These are phyloP conservation scores for Helogale parvula DNA, from an alignment of 2,113 vertebrate genomes.

Conservation along the genomic window DNA sequence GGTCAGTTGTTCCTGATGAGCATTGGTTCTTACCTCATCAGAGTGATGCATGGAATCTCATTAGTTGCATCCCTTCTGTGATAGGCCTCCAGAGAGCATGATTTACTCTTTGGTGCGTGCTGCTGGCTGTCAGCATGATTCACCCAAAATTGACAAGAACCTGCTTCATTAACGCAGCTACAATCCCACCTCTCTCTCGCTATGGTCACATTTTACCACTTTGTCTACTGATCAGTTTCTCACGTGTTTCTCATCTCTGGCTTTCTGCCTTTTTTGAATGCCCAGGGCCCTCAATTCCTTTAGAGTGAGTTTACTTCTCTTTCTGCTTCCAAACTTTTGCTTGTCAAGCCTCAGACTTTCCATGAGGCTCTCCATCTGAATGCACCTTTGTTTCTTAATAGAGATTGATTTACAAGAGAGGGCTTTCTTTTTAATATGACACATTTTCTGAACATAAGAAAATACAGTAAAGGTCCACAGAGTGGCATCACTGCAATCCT, in stretches of 20 bases:
- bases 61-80: conserved; percentile 73
- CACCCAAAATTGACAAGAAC: conserved; percentile 65
- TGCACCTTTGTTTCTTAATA: background rate
- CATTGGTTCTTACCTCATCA: conserved; percentile 25
- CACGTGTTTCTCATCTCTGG: background rate
- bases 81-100: conserved; percentile 60
- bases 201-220: conserved; percentile 10
- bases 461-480: background rate
- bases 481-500: background rate
- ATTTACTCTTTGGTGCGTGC: conserved; percentile 60
- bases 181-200: background rate
- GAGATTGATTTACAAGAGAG: background rate
- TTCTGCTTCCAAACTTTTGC: background rate
- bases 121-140: conserved; percentile 72
- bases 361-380: background rate
- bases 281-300: background rate
- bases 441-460: background rate
- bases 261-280: background rate
- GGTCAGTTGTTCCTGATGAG: conserved; percentile 74
- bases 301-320: background rate
- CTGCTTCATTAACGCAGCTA: conserved; percentile 56
- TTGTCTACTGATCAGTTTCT: background rate
- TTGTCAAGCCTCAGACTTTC: background rate
- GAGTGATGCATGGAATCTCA: conserved; percentile 56
- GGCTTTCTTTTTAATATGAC: conserved; percentile 5